These are phyloP conservation scores for Alosa sapidissima DNA, from an alignment of 2,797 vertebrate species.

Conservation along the genomic window DNA sequence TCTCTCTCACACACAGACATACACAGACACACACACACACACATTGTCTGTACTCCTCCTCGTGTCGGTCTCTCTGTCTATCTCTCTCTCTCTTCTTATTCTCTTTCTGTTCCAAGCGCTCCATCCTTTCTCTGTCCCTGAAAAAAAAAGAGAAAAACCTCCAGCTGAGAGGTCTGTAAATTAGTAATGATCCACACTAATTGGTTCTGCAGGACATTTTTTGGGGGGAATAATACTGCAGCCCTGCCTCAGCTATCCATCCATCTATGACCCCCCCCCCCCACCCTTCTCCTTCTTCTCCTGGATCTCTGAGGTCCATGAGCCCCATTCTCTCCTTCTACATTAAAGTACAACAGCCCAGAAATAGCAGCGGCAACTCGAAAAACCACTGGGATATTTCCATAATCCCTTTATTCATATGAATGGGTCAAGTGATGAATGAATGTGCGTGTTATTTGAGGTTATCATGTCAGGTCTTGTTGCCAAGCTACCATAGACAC, in stretches of 20 bases:
- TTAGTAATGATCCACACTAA: constrained; percentile 69
- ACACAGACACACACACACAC: constrained; percentile 3
- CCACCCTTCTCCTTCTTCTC: neutral
- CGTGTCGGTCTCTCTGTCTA: neutral
- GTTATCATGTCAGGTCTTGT: neutral
- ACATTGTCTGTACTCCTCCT: constrained; percentile 9
- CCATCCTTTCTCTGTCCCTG: neutral
- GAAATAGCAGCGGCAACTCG: neutral
- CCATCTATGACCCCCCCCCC: neutral
- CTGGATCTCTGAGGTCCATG: neutral
- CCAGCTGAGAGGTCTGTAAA: constrained; percentile 55
- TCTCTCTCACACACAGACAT: neutral
- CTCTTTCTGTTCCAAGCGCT: neutral
- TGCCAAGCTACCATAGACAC: neutral
- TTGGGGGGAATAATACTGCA: constrained; percentile 47
- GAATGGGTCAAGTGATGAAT: neutral
- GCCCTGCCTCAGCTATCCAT: constrained; percentile 41
- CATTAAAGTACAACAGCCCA: neutral
- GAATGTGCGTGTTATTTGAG: neutral
- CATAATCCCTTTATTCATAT: constrained; percentile 7
- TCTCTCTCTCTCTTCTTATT: neutral
- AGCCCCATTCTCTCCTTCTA: neutral
- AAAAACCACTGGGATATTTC: neutral
- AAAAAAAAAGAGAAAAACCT: neutral
- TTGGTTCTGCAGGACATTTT: constrained; percentile 55